Conservation (phyloP, 2,113 vertebrate species). For the Smithornis capensis region DNA sequence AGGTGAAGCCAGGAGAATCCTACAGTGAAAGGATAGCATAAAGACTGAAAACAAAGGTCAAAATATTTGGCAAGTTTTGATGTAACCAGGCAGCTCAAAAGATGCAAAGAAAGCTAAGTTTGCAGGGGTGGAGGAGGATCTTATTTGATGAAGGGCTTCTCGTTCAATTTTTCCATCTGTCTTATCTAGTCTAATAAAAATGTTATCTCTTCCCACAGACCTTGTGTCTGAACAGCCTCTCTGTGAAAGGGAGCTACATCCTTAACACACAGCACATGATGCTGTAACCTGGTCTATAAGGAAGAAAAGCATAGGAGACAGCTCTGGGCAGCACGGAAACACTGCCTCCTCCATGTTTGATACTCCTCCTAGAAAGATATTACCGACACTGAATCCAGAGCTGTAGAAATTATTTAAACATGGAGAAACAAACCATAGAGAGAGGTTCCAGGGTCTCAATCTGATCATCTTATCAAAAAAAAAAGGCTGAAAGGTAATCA, state of each 20-base stretch:
- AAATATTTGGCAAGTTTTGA: neutral
- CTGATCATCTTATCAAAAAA: neutral
- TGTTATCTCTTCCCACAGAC: constrained; percentile 46
- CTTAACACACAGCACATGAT: neutral
- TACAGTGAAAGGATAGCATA: neutral
- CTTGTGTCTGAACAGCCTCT: neutral
- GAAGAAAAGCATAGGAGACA: neutral
- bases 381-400: neutral
- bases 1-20: neutral
- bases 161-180: constrained; percentile 40
- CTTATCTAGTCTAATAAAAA: constrained; percentile 53
- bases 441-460: neutral
- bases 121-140: neutral
- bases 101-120: neutral
- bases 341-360: neutral
- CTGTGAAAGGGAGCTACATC: neutral
- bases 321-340: neutral
- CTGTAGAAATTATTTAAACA: neutral
- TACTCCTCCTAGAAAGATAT: neutral
- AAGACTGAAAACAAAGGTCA: constrained; percentile 20
- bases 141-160: constrained; percentile 30
- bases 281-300: neutral
- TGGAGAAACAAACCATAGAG: neutral
- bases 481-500: neutral
- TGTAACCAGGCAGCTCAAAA: neutral